phyloP scores from a whole-genome alignment of 2,797 vertebrate genomes.

The Diceros bicornis region DNA sequence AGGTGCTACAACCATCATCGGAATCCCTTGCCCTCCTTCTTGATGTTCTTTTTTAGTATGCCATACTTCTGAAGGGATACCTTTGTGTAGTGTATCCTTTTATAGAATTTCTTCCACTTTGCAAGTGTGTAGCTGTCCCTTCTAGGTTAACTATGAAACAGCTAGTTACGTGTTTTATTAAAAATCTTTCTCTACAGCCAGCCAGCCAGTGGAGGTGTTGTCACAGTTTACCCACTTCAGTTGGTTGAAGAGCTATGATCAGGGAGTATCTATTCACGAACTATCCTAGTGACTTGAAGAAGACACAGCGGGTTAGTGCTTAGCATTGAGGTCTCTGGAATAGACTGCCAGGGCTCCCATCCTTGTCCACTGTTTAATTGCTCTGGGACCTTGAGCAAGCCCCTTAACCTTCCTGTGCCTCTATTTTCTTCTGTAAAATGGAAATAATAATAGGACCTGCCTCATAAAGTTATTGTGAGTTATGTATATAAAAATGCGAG shows the following conservation, averaged over 20 bases:
- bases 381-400: neutral
- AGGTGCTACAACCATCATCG: neutral
- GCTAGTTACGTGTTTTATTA: neutral
- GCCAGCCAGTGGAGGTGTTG: neutral
- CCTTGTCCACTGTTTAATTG: neutral
- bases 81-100: neutral
- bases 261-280: neutral
- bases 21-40: neutral
- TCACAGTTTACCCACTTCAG: neutral
- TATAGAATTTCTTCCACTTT: neutral
- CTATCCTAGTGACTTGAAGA: neutral
- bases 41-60: neutral
- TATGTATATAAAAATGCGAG: neutral
- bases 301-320: neutral
- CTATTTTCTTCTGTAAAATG: neutral
- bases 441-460: neutral
- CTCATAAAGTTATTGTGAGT: neutral
- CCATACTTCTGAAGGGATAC: neutral
- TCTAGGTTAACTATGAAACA: neutral
- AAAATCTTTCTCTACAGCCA: neutral
- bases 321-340: neutral
- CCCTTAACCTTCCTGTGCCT: neutral
- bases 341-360: neutral
- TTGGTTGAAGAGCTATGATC: neutral
- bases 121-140: neutral